phyloP scores from a whole-genome alignment of 2,888 invertebrate species.

The Alloplasta piceator region DNA sequence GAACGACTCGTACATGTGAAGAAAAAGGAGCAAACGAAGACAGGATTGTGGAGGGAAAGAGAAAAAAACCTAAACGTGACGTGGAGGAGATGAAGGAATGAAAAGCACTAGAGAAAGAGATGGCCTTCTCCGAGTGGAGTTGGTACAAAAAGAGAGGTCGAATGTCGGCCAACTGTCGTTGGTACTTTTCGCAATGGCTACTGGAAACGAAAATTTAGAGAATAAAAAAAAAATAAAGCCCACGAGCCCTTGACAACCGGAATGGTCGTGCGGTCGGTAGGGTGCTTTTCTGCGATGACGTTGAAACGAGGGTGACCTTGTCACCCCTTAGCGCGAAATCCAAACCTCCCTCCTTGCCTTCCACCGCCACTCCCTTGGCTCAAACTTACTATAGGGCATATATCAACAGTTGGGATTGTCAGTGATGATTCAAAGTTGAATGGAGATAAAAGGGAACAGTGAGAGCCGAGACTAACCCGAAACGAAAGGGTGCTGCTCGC shows the following conservation, averaged over 20 bases:
- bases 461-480: not conserved
- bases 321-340: constrained; percentile 19
- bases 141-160: constrained; percentile 67
- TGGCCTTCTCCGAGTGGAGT: constrained; percentile 9
- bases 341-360: constrained; percentile 50
- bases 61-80: too few relatives aligned
- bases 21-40: too few relatives aligned
- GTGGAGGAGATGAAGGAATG: not conserved
- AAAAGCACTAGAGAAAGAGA: constrained; percentile 32
- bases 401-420: constrained; percentile 9
- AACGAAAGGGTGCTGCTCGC: constrained; percentile 65
- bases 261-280: not conserved
- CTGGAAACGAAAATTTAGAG: constrained; percentile 28
- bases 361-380: not conserved
- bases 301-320: constrained; percentile 13
- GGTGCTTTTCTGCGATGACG: constrained; percentile 26
- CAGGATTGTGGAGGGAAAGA: too few relatives aligned
- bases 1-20: too few relatives aligned
- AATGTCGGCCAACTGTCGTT: constrained; percentile 82
- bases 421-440: constrained; percentile 14
- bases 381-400: not conserved
- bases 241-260: constrained; percentile 32
- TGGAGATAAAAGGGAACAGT: constrained; percentile 7
- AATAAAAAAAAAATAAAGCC: constrained; percentile 56
- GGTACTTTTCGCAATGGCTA: constrained; percentile 64